Percentiles rank a stretch among this genome's conserved stretches.
These are phyloP conservation scores for Papilio dardanus DNA, from an alignment of 1,140 invertebrate species.

Conservation along the genomic window DNA sequence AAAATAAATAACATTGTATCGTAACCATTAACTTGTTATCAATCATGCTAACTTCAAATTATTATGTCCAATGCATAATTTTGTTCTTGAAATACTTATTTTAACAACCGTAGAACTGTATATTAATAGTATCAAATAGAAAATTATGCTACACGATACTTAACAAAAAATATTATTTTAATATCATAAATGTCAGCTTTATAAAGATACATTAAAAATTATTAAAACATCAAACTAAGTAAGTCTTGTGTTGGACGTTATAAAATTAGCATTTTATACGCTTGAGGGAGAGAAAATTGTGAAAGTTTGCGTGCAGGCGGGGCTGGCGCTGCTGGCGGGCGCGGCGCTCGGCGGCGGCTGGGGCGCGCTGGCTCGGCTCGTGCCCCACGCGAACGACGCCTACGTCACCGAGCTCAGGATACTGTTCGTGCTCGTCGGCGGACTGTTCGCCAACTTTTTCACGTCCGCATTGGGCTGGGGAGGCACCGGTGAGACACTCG, in stretches of 20 bases:
- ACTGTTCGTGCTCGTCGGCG: constrained; percentile 65
- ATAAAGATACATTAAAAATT: not conserved
- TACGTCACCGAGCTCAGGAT: constrained; percentile 83
- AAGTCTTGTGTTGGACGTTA: constrained; percentile 1
- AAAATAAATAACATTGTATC: not conserved
- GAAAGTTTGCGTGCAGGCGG: constrained; percentile 56
- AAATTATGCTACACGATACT: too few relatives aligned
- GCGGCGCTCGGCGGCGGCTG: constrained; percentile 88
- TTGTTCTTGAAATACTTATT: too few relatives aligned
- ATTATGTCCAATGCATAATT: not conserved
- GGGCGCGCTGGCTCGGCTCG: constrained; percentile 88
- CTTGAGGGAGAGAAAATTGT: constrained; percentile 30
- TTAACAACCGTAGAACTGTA: too few relatives aligned
- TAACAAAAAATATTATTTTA: too few relatives aligned
- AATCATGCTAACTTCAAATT: not conserved
- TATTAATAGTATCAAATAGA: too few relatives aligned
- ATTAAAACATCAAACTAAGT: constrained; percentile 12
- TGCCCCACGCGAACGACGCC: constrained; percentile 88
- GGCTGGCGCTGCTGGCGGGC: constrained; percentile 77
- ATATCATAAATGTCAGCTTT: not conserved
- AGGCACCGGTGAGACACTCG: constrained; percentile 58
- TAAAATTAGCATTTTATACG: constrained; percentile 33
- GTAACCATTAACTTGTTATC: too few relatives aligned
- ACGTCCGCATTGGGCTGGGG: constrained; percentile 65
- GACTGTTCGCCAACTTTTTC: constrained; percentile 63